Base-by-base conservation (phyloP, 2,888 invertebrate species). In the Zhuqinia jingwanae region DNA sequence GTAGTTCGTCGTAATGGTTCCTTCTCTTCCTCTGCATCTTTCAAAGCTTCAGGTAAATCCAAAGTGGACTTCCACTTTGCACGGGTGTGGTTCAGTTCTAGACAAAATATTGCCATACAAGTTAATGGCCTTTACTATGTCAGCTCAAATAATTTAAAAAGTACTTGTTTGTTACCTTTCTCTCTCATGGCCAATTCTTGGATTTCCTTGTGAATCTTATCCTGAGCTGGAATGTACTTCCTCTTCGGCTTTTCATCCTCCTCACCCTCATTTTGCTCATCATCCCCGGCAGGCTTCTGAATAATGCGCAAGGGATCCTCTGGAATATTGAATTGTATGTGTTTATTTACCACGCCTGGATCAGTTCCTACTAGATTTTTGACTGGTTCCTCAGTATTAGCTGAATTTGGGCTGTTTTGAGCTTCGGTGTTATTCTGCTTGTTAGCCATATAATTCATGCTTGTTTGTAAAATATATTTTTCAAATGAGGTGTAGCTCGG, bases 11-110 rank as follows among this genome's bases (percentile, higher is more conserved):
- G 45, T 3, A 85, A 27, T 11, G 36, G 15, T n/a, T 56, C 76
- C 22, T 68, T 53, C 6, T 75, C 76, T 22, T 87, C 83, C 56
- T 82, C 65, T 0, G 76, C 79, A 13, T 87, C 80, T 22, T 79
- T 77, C 58, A 84, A 63, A 20, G 63, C 80, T 17, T 82, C 78
- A 20, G 87, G 88, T 50, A 89, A 50, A 53, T 89, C 89, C 53
- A 88, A 84, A n/a, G 89, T 89, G 1, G 89, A 89, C 65, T 89
- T 89, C 89, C 89, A 89, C 65, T 89, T 89, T 6, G 84, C 88
- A n/a, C 89, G 70, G 2, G 79, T 70, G 42, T 68, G 87, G n/a
- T 79, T 88, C 85, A 89, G 82, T 86, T 89, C 89, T 89, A 53
- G 5, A 79, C 65, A 13, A 53, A 27, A 53, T n/a, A n/a, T n/a